Evolutionary conservation across 2,888 invertebrate species (phyloP).

Genomic region (Apomyelois bistriatella): DNA sequence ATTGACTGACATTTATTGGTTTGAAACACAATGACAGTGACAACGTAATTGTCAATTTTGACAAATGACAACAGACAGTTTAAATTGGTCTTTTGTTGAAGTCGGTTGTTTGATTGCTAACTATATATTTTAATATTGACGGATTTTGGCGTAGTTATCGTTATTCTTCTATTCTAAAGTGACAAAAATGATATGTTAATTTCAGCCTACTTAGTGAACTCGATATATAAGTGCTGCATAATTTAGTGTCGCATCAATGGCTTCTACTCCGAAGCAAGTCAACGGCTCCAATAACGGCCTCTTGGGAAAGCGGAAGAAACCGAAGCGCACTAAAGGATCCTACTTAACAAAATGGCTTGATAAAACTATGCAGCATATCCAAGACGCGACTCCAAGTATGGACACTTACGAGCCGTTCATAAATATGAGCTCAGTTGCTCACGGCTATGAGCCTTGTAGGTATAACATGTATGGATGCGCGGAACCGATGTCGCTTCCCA

Average conservation of each 20-base stretch:
- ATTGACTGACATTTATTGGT: not conserved
- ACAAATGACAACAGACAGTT: slow-evolving; percentile 11
- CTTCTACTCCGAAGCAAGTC: slow-evolving; percentile 69
- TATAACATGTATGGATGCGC: slow-evolving; percentile 73
- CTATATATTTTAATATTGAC: slow-evolving; percentile 21
- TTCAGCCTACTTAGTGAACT: not conserved
- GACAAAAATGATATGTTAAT: slow-evolving; percentile 34
- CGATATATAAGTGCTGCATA: not conserved
- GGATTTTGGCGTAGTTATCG: slow-evolving; percentile 19
- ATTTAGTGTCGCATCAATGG: slow-evolving; percentile 44
- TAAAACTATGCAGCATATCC: slow-evolving; percentile 67
- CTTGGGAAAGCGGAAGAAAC: slow-evolving; percentile 74
- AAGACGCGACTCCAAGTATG: slow-evolving; percentile 59
- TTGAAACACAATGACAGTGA: slow-evolving; percentile 1
- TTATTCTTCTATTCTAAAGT: slow-evolving; percentile 23
- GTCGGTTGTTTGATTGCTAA: slow-evolving; percentile 14
- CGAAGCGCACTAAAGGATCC: slow-evolving; percentile 60
- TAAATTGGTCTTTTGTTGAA: slow-evolving; percentile 13
- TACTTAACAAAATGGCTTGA: slow-evolving; percentile 76
- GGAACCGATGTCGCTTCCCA: slow-evolving; percentile 83
- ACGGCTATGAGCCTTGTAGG: slow-evolving; percentile 69
- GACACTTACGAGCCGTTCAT: slow-evolving; percentile 59
- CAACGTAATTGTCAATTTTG: too few species aligned
- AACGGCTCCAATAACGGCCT: slow-evolving; percentile 64
- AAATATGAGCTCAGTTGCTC: slow-evolving; percentile 53